Evolutionary conservation across 2,888 invertebrate genomes (phyloP).

Genomic region (Drosophila anceps): DNA sequence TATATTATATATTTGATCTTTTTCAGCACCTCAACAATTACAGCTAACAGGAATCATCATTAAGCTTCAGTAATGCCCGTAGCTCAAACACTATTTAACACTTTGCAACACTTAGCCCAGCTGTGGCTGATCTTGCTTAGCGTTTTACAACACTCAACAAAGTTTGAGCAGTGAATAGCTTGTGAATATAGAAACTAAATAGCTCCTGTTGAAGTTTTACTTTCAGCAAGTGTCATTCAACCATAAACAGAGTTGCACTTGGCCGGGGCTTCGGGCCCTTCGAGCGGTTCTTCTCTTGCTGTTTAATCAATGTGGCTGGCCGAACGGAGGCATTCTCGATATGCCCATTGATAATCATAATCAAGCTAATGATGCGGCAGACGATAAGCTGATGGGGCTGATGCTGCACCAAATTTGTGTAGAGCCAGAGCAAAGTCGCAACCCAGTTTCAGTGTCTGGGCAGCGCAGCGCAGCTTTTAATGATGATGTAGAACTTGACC

Average conservation of each 20-base stretch:
- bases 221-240: slow-evolving; percentile 39
- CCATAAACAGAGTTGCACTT: slow-evolving; percentile 12
- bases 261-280: not conserved
- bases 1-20: too few relatives aligned
- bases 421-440: not conserved
- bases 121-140: too few relatives aligned
- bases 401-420: slow-evolving; percentile 10
- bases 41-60: too few relatives aligned
- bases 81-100: too few relatives aligned
- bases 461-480: slow-evolving; percentile 52
- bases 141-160: not conserved
- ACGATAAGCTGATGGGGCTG: slow-evolving; percentile 60
- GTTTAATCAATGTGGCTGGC: slow-evolving; percentile 49
- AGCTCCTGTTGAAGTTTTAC: not conserved
- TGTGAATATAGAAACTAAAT: not conserved
- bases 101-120: too few relatives aligned
- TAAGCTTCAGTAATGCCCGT: too few relatives aligned
- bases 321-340: slow-evolving; percentile 48
- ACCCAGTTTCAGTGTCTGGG: not conserved
- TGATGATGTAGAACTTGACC: slow-evolving; percentile 61
- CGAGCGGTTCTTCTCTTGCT: slow-evolving; percentile 1
- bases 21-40: too few relatives aligned
- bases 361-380: slow-evolving; percentile 80
- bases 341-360: slow-evolving; percentile 79
- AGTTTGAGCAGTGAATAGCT: not conserved